phyloP scores from a whole-genome alignment of 2,797 vertebrate genomes.

The Falco naumanni region DNA sequence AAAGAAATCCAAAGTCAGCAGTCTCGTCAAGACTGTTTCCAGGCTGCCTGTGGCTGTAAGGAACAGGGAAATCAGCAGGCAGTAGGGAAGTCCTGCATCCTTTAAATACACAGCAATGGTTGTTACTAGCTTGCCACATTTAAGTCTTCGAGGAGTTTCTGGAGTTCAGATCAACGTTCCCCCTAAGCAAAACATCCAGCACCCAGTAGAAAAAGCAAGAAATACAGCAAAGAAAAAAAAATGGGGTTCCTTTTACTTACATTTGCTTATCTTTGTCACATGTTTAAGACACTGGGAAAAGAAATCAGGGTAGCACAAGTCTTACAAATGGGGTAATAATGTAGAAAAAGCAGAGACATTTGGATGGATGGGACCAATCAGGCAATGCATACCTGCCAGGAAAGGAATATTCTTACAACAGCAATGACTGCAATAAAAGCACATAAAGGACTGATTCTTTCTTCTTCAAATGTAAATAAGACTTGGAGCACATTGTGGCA shows the following conservation, averaged over 20 bases:
- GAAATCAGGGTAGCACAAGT: background rate
- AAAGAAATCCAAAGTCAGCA: background rate
- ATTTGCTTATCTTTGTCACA: background rate
- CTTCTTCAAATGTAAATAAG: slow-evolving; percentile 54
- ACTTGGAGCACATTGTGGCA: slow-evolving; percentile 1
- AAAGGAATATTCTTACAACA: background rate
- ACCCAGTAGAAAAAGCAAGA: background rate
- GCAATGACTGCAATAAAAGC: background rate
- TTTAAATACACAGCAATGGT: background rate
- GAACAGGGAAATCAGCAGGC: background rate
- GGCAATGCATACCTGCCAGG: background rate
- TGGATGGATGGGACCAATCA: background rate
- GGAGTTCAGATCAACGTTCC: background rate
- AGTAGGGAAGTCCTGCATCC: background rate
- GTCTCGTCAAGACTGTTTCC: background rate
- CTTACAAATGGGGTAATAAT: background rate
- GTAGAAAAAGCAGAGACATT: background rate
- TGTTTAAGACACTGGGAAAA: background rate
- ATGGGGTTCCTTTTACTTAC: background rate
- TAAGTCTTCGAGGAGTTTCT: background rate
- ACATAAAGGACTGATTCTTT: slow-evolving; percentile 20
- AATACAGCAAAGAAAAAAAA: background rate
- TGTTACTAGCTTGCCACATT: background rate
- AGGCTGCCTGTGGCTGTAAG: background rate
- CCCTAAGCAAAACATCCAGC: background rate